These are phyloP conservation scores for Pseudorectes ferrugineus DNA, from an alignment of 2,113 vertebrate species.

Conservation along the genomic window DNA sequence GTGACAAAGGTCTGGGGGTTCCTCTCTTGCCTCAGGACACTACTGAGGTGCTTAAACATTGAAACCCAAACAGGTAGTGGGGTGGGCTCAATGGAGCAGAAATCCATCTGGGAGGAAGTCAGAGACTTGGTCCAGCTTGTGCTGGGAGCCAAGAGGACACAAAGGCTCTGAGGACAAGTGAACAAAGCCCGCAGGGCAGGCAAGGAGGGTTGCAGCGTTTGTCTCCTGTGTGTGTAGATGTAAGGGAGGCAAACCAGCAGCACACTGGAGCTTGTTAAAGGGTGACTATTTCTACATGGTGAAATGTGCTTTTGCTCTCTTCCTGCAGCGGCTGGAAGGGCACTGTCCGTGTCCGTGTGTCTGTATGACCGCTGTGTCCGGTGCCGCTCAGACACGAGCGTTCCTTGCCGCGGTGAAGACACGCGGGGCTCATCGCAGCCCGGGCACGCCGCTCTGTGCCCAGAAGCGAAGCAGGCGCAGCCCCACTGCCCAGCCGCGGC, in stretches of 20 bases:
- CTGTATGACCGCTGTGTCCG: fast-evolving
- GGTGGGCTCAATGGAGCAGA: not conserved
- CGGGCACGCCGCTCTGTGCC: fast-evolving
- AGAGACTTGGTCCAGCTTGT: not conserved
- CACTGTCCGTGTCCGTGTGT: fast-evolving
- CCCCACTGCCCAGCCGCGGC: not conserved
- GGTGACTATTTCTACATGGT: fast-evolving
- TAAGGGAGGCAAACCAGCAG: not conserved
- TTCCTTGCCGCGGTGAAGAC: fast-evolving
- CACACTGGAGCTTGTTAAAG: not conserved
- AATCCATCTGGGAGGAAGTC: not conserved
- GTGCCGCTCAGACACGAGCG: fast-evolving
- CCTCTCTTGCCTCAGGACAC: not conserved
- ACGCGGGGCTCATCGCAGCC: fast-evolving
- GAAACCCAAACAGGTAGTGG: not conserved
- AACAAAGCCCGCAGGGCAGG: not conserved
- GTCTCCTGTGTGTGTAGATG: not conserved
- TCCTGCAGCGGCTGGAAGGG: fast-evolving
- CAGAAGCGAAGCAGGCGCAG: fast-evolving
- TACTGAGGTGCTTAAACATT: not conserved
- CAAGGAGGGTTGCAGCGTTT: not conserved
- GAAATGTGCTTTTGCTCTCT: too few relatives aligned
- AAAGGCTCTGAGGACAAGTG: not conserved
- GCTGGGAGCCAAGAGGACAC: not conserved
- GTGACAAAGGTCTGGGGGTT: not conserved